Evolutionary conservation across 2,888 invertebrate species (phyloP), one percentile per base, ranked within the genome.

Genomic region (Dryobotodes eremita): DNA sequence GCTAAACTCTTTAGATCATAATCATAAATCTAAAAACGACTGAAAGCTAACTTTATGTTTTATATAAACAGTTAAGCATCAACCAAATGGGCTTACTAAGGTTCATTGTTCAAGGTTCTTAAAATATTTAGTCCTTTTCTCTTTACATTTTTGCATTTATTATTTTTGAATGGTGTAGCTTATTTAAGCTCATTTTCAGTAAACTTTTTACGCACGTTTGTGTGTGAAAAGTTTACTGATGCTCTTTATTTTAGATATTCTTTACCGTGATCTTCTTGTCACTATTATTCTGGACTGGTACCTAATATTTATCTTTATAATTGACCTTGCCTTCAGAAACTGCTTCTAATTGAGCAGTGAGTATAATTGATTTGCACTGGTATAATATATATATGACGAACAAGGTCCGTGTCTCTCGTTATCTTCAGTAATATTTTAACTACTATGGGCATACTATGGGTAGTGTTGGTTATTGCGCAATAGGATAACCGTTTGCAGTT

Each of bases 21-120:
- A 85, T 78, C 85, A 64, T 88, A 83, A 88, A 88, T 70, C 59
- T 80, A 78, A 65, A 71, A 79, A 77, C 71, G 70, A 71, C 79
- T 76, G 42, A 77, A 86, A 77, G 83, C 68, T 82, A 86, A 79
- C 75, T 85, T 88, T 80, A 86, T 83, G 68, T 80, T 80, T 72
- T 76, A 68, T 50, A 85, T 85, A 85, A 86, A 86, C 85, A 86
- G 75, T 88, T 82, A 69, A 79, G 71, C 79, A 71, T 88, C 75
- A 79, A 83, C 73, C 31, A 70, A 86, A 83, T 79, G 85, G 80
- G 71, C 85, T 82, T 75, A 74, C 72, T 74, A 20, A 75, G 62
- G 73, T 78, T 78, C 80, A 86, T 71, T 78, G 86, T 83, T 85
- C 57, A 83, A 80, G 79, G 64, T 72, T 42, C 74, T 62, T 82